Percentiles rank a stretch among this genome's conserved stretches.
Evolutionary conservation across 2,888 invertebrate genomes (phyloP).

Genomic region (Epistrophe grossulariae): DNA sequence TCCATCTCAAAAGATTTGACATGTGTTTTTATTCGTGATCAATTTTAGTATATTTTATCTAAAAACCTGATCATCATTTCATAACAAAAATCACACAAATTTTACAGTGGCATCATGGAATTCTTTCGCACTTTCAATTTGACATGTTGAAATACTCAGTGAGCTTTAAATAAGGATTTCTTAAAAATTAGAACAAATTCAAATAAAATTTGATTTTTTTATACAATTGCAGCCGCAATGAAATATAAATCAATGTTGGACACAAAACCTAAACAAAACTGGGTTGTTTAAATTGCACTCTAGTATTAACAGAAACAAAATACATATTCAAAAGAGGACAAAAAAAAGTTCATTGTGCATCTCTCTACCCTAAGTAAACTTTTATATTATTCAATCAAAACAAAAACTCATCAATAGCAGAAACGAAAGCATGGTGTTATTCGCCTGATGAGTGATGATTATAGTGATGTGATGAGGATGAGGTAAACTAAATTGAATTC

Average conservation of each 20-base stretch:
- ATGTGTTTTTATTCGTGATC: too few relatives aligned
- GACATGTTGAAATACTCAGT: too few relatives aligned
- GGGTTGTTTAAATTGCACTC: neutral
- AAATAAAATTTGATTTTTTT: too few relatives aligned
- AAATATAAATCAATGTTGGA: neutral
- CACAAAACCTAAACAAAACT: neutral
- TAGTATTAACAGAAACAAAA: neutral
- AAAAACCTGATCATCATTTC: too few relatives aligned
- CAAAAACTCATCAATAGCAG: slow-evolving; percentile 49
- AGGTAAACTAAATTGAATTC: slow-evolving; percentile 52
- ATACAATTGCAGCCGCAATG: too few relatives aligned
- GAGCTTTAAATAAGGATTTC: too few relatives aligned
- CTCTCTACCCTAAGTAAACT: slow-evolving; percentile 19
- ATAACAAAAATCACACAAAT: too few relatives aligned
- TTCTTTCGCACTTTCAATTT: too few relatives aligned
- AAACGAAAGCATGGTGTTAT: slow-evolving; percentile 22
- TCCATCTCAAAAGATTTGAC: too few relatives aligned
- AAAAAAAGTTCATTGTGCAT: slow-evolving; percentile 60
- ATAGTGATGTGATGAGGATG: neutral
- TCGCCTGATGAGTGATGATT: neutral
- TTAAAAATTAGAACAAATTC: too few relatives aligned
- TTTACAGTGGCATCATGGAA: too few relatives aligned
- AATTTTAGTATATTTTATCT: too few relatives aligned
- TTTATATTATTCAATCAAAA: slow-evolving; percentile 54
- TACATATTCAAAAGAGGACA: neutral